Base-by-base conservation (phyloP, 2,888 invertebrate species). In the Panopea generosa region DNA sequence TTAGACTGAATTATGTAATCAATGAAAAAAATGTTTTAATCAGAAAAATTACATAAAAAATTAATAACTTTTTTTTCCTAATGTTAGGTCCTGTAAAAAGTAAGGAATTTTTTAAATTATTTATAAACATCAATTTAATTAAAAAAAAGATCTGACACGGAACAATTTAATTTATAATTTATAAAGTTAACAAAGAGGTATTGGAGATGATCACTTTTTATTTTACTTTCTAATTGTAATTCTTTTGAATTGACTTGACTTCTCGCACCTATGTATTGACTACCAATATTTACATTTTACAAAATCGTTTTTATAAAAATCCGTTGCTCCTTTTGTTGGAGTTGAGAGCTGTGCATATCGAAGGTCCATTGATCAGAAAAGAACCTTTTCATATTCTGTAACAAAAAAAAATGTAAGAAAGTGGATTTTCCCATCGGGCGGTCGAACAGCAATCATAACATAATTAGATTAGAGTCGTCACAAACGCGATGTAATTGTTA, bases 391-490 rank as follows among this genome's bases (percentile, higher is more conserved):
- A 65, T 38, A 49, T 49, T 47, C 55, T 33, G 59, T 65, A 69
- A 68, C 67, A 77, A 68, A n/a, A n/a, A n/a, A n/a, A 65, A 60
- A 55, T 56, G 57, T 72, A 69, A 66, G 79, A 76, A 72, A 73
- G 67, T 61, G 45, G 66, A 67, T 60, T 66, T 55, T 62, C 73
- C 56, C 66, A 70, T 67, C 73, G 38, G 73, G 70, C 43, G 65
- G 63, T 57, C 70, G 11, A 11, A 56, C 27, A 53, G 53, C 69
- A 75, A 67, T 76, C 70, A 56, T 50, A 67, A 74, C 68, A 77
- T 73, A 77, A 80, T 80, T 80, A 80, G 73, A 65, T 73, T 73
- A 77, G 67, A 57, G 45, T 67, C 57, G 66, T 55, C 73, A 62
- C 70, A 74, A 77, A 68, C 66, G 40, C 27, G 43, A 55, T n/a